phyloP scores from a whole-genome alignment of 1,140 invertebrate species.

The Drosophila rufa region DNA sequence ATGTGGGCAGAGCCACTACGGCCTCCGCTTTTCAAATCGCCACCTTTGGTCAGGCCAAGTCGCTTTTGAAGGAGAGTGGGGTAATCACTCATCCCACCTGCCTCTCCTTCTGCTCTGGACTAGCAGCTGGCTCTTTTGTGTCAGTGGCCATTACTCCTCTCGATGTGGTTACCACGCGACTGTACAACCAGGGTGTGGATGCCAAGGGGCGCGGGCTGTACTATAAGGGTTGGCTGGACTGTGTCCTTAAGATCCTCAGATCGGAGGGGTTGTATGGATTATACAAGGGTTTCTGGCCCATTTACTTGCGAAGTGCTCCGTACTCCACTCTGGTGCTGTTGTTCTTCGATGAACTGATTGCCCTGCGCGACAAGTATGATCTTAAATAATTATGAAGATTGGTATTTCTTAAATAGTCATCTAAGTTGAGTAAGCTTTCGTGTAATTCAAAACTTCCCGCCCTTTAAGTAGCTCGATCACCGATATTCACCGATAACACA shows the following conservation, averaged over 20 bases:
- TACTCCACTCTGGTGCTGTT: conserved; percentile 94
- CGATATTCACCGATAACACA: no score
- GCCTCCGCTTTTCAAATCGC: conserved; percentile 94
- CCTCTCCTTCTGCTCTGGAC: conserved; percentile 90
- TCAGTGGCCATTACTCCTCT: conserved; percentile 94
- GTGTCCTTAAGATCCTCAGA: conserved; percentile 90
- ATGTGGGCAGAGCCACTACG: conserved; percentile 91
- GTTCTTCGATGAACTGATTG: conserved; percentile 92
- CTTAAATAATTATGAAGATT: background rate
- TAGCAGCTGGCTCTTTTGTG: conserved; percentile 92
- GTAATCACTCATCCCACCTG: conserved; percentile 87
- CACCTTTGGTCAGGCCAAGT: conserved; percentile 90
- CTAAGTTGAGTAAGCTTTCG: no score
- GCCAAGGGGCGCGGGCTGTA: conserved; percentile 89
- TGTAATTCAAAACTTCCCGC: background rate
- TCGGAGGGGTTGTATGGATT: conserved; percentile 92
- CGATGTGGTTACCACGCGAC: conserved; percentile 94
- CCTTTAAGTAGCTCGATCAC: background rate
- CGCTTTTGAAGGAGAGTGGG: conserved; percentile 85
- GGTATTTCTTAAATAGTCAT: background rate
- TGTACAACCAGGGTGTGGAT: conserved; percentile 95
- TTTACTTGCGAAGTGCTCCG: conserved; percentile 93
- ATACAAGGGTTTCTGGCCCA: conserved; percentile 95
- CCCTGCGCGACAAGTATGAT: conserved; percentile 63
- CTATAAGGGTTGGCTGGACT: conserved; percentile 92